These are phyloP conservation scores for Eriosoma lanigerum DNA, from an alignment of 1,140 invertebrate genomes.

Conservation along the genomic window DNA sequence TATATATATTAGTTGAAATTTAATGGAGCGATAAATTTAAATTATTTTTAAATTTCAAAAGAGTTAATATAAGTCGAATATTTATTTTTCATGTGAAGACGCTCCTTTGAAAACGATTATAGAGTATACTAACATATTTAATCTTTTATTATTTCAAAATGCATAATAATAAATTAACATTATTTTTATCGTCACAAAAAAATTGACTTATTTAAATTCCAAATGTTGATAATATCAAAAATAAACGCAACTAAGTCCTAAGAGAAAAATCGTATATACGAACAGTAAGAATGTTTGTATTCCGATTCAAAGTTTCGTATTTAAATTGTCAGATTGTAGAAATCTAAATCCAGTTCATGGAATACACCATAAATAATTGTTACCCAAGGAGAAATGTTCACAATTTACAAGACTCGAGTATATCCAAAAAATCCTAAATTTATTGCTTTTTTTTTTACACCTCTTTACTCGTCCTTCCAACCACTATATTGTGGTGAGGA, in stretches of 20 bases:
- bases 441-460: slow-evolving; percentile 27
- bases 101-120: too few relatives aligned
- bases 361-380: slow-evolving; percentile 40
- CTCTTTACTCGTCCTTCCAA: neutral
- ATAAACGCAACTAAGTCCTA: neutral
- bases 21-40: too few relatives aligned
- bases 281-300: neutral
- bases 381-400: slow-evolving; percentile 13
- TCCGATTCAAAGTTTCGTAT: slow-evolving; percentile 21
- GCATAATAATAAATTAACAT: neutral
- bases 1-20: too few relatives aligned
- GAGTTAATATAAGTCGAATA: too few relatives aligned
- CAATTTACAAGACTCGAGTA: slow-evolving; percentile 39
- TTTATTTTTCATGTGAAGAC: too few relatives aligned
- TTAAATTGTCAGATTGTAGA: slow-evolving; percentile 32
- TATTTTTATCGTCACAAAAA: neutral
- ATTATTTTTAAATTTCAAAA: too few relatives aligned
- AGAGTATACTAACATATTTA: too few relatives aligned
- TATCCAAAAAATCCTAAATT: slow-evolving; percentile 48
- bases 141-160: neutral
- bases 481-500: neutral
- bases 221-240: neutral
- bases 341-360: slow-evolving; percentile 21
- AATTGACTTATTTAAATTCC: neutral
- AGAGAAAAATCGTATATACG: neutral